phyloP scores from a whole-genome alignment of 2,888 invertebrate genomes.

The Barypeithes pellucidus region DNA sequence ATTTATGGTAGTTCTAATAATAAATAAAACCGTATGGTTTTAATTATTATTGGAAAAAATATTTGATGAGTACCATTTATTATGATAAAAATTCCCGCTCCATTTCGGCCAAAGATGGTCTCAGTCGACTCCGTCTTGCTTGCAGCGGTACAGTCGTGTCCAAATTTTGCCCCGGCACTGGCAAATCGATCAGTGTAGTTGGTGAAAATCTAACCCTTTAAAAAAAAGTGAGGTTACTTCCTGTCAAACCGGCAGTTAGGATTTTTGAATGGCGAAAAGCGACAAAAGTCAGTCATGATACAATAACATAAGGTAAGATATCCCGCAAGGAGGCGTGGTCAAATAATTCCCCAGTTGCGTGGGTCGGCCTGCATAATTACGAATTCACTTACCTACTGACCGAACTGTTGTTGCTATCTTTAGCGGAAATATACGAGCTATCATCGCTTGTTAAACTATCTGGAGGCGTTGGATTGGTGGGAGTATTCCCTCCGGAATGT shows the following conservation, averaged over 20 bases:
- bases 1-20: no score
- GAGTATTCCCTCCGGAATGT: constrained; percentile 79
- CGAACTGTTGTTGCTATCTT: constrained; percentile 78
- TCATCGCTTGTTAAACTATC: constrained; percentile 91
- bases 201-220: constrained; percentile 85
- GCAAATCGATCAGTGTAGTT: constrained; percentile 79
- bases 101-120: constrained; percentile 73
- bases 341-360: no score
- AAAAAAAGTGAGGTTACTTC: constrained; percentile 67
- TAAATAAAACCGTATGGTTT: no score
- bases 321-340: no score
- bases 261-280: no score
- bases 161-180: constrained; percentile 73
- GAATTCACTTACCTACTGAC: constrained; percentile 60
- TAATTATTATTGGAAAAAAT: not conserved
- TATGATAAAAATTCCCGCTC: constrained; percentile 75
- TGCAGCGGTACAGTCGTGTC: constrained; percentile 74
- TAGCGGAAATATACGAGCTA: constrained; percentile 90
- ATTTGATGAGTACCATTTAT: not conserved
- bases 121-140: constrained; percentile 70
- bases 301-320: no score
- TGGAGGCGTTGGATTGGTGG: constrained; percentile 89
- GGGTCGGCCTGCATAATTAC: no score
- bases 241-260: no score
- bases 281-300: no score